These are phyloP conservation scores for Dasypolia templi DNA, from an alignment of 2,888 invertebrate genomes.

Conservation along the genomic window DNA sequence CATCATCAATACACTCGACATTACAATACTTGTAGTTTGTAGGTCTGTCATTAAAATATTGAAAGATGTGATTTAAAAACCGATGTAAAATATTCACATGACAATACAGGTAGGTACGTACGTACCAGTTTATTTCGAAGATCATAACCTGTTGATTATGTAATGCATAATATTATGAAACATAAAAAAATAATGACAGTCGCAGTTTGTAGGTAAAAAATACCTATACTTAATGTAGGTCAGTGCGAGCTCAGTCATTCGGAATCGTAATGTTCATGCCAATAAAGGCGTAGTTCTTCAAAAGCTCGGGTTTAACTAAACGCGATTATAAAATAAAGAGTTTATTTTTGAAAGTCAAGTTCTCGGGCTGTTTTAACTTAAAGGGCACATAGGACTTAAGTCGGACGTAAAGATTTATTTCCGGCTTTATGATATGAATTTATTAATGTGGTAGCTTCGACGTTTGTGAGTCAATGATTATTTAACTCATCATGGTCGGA, in stretches of 20 bases:
- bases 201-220: slow-evolving; percentile 22
- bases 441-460: not conserved
- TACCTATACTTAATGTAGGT: slow-evolving; percentile 32
- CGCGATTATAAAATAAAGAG: slow-evolving; percentile 15
- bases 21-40: not conserved
- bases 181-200: slow-evolving; percentile 13
- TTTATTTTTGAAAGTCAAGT: slow-evolving; percentile 52
- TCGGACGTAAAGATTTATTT: slow-evolving; percentile 1
- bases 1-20: not conserved
- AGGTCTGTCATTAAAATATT: not conserved
- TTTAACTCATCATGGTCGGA: no score
- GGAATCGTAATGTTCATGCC: slow-evolving; percentile 19
- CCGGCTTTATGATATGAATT: not conserved
- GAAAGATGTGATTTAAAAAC: not conserved
- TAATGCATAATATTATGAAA: slow-evolving; percentile 16
- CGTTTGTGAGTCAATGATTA: not conserved
- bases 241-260: slow-evolving; percentile 27
- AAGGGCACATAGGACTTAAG: not conserved
- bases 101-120: not conserved
- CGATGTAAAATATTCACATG: slow-evolving; percentile 1
- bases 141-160: slow-evolving; percentile 24
- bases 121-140: slow-evolving; percentile 8
- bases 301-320: slow-evolving; percentile 24
- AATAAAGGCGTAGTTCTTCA: slow-evolving; percentile 19
- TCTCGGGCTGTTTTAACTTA: slow-evolving; percentile 13